A percentile compares a stretch with the other conserved stretches of the same genome.
phyloP scores from a whole-genome alignment of 2,888 invertebrate genomes.

The Cryptocheilus praepositus region DNA sequence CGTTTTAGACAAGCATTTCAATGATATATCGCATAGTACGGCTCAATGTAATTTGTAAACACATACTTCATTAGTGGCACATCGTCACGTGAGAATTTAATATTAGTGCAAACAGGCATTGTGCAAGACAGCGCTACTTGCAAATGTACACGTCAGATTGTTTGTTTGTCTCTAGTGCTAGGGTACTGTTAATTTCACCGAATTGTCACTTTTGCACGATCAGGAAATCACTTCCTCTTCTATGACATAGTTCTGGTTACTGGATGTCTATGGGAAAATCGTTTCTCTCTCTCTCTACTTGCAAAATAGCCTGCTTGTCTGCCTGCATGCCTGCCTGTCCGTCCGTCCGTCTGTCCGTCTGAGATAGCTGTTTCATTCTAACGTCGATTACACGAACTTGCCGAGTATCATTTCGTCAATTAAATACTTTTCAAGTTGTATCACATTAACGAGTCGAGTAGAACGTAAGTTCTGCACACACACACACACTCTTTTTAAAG shows the following conservation, averaged over 20 bases:
- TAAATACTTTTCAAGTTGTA: no score
- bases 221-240: no score
- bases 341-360: conserved; percentile 58
- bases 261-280: no score
- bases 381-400: conserved; percentile 8
- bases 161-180: background rate
- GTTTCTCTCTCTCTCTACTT: conserved; percentile 31
- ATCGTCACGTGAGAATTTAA: no score
- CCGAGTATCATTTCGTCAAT: no score
- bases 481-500: background rate
- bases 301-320: conserved; percentile 52
- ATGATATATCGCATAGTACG: no score
- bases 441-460: background rate
- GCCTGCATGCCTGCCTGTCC: conserved; percentile 57
- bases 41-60: no score
- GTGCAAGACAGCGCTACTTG: no score
- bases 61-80: no score
- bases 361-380: conserved; percentile 49
- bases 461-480: background rate
- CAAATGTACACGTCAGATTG: conserved; percentile 2
- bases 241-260: no score
- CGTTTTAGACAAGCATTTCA: no score
- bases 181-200: background rate
- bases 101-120: no score
- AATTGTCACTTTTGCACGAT: background rate